Conservation (phyloP, 2,113 vertebrate species). For the Columba livia region DNA sequence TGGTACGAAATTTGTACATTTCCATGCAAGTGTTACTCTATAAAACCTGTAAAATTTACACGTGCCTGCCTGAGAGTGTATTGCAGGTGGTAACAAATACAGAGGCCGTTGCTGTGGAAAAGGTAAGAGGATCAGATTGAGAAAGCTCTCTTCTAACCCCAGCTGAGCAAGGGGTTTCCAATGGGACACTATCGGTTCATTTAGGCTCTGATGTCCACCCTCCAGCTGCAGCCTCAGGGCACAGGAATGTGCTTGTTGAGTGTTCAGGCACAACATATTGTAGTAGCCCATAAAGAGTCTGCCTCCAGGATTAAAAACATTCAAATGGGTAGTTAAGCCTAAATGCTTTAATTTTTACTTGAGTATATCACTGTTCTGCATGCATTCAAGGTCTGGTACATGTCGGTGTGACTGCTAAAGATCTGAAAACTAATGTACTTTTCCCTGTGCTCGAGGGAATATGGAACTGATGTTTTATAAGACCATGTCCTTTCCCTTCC, state of each 20-base stretch:
- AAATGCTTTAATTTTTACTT: neutral
- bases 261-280: neutral
- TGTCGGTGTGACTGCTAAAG: neutral
- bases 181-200: rapidly evolving
- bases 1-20: neutral
- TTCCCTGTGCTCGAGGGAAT: neutral
- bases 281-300: neutral
- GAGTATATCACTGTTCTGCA: neutral
- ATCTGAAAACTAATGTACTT: neutral
- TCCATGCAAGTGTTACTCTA: neutral
- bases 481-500: neutral
- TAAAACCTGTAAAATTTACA: neutral
- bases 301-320: neutral
- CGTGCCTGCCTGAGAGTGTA: neutral
- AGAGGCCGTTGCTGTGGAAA: neutral
- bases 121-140: neutral
- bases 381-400: neutral
- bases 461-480: neutral
- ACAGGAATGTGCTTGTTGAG: rapidly evolving
- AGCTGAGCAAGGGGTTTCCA: neutral
- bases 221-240: neutral
- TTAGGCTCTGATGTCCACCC: rapidly evolving
- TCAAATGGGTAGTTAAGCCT: neutral
- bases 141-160: neutral
- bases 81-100: rapidly evolving